A percentile compares a stretch with the other conserved stretches of the same genome.
phyloP scores from a whole-genome alignment of 2,888 invertebrate species.

The Cosmia pyralina region DNA sequence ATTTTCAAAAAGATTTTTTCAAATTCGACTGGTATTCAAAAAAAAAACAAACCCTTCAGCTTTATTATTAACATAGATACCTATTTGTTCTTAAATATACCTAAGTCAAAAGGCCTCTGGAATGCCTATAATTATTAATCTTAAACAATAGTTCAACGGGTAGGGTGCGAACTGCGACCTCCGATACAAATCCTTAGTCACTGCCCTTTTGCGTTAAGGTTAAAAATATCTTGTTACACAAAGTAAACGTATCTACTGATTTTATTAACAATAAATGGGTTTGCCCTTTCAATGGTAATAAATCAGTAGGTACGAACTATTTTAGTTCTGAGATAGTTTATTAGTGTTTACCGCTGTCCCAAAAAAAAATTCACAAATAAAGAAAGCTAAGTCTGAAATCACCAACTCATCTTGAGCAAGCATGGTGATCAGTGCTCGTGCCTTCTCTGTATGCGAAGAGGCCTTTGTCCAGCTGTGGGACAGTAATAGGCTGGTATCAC shows the following conservation, averaged over 20 bases:
- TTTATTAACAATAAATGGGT: neutral
- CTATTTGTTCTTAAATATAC: slow-evolving; percentile 9
- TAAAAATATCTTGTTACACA: slow-evolving; percentile 40
- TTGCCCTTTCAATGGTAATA: too few relatives aligned
- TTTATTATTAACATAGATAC: too few relatives aligned
- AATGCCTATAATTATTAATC: slow-evolving; percentile 30
- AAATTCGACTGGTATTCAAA: too few relatives aligned
- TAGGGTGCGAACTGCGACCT: slow-evolving; percentile 46
- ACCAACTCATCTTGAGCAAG: too few relatives aligned
- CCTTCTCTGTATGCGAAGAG: too few relatives aligned
- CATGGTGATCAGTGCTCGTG: too few relatives aligned
- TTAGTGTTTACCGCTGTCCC: neutral
- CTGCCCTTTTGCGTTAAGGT: slow-evolving; percentile 36
- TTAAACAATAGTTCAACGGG: slow-evolving; percentile 33
- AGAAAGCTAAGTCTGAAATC: too few relatives aligned
- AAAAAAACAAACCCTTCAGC: too few relatives aligned
- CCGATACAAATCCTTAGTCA: slow-evolving; percentile 20
- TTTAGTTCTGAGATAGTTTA: too few relatives aligned
- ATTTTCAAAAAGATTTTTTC: too few relatives aligned
- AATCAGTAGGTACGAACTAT: neutral
- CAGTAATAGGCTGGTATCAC: too few relatives aligned
- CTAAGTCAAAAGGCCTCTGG: neutral
- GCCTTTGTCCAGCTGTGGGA: too few relatives aligned
- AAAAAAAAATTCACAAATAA: neutral
- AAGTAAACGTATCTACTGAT: slow-evolving; percentile 6